A percentile compares a stretch with the other conserved stretches of the same genome.
phyloP scores from a whole-genome alignment of 2,888 invertebrate genomes.

The Brachylomia viminalis region DNA sequence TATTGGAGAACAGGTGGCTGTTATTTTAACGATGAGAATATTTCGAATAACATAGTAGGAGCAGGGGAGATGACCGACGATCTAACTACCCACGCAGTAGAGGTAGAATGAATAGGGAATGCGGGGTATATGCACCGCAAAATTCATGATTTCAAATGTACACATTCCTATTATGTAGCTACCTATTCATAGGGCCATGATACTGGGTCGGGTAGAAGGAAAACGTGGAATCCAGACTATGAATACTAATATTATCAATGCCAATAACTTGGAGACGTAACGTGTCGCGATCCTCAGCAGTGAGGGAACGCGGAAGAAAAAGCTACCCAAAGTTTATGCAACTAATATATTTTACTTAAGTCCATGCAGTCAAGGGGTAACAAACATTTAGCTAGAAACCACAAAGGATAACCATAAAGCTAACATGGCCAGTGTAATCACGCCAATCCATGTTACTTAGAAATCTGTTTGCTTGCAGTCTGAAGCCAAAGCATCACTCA shows the following conservation, averaged over 20 bases:
- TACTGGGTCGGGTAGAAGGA: no score
- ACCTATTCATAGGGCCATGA: neutral
- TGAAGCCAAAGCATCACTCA: neutral
- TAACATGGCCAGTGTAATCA: slow-evolving; percentile 5
- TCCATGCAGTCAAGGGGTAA: neutral
- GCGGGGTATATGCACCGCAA: neutral
- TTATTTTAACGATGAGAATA: neutral
- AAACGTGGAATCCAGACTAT: neutral
- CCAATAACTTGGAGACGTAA: neutral
- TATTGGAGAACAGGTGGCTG: slow-evolving; percentile 9
- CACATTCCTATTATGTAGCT: neutral
- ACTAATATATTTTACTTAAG: neutral
- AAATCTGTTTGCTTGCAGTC: slow-evolving; percentile 15
- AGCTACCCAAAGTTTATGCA: neutral
- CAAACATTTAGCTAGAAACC: neutral
- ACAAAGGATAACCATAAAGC: slow-evolving; percentile 1
- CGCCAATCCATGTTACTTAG: slow-evolving; percentile 12
- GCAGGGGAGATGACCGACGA: neutral
- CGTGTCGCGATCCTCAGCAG: neutral
- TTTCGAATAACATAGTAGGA: neutral
- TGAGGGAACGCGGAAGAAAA: neutral
- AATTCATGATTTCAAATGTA: neutral
- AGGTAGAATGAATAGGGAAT: neutral
- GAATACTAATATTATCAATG: neutral
- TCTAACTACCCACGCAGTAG: neutral